Base-by-base conservation (phyloP, 1,140 invertebrate species). In the Berghia stephanieae region DNA sequence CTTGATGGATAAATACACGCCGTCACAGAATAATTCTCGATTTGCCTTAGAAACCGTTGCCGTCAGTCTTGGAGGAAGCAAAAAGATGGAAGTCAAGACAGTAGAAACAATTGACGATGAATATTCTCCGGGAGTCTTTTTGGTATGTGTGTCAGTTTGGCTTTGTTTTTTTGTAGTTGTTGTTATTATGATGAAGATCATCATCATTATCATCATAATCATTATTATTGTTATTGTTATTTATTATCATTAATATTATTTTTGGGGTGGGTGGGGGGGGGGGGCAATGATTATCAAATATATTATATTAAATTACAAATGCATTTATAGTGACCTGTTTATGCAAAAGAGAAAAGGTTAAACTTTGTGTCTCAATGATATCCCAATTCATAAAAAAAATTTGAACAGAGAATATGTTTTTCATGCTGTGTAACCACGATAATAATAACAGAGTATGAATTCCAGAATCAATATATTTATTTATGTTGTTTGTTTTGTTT, bases 51-150 rank as follows among this genome's bases (percentile, higher is more conserved):
- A 92, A 79, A 74, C 93, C 27, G 81, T 80, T 3, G 60, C 92
- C 13, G 78, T 93, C 1, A 31, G 88, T 91, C 34, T 91, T 89
- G 44, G 91, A 90, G 1, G 90, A 91, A 75, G 49, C 31, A 43
- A 70, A 75, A 5, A 40, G 0, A 88, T 88, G 44, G 75, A 84
- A 18, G 83, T 92, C 21, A 86, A 90, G n/a, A 84, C 88, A 72
- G 88, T 90, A 57, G 92, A 92, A 82, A 92, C 91, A 73, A 83
- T 94, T 40, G 93, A 94, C 84, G 93, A 94, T 84, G 93, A 94
- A 82, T 92, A 93, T 79, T 92, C 93, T 16, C 93, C 93, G 21
- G 93, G 93, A 27, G 91, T 94, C 46, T 94, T 94, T 85, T 91
- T 92, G 88, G 93, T 93, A 85, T 89, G 84, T 83, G 5, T 43